Evolutionary conservation across 2,797 vertebrate species (phyloP), one percentile per base, ranked within the genome.

Genomic region (Sparidentex hasta): DNA sequence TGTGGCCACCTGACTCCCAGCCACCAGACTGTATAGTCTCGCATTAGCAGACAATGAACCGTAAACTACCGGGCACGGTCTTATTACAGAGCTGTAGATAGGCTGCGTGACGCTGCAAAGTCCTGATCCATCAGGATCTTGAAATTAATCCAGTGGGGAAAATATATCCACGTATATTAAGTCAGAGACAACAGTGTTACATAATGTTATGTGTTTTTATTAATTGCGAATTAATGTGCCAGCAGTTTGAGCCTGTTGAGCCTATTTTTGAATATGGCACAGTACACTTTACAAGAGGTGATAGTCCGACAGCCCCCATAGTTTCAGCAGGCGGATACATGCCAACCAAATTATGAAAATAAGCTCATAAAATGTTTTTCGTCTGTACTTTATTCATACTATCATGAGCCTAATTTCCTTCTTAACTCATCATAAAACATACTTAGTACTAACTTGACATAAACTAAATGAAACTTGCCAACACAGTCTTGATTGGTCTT

Each of bases 21-120:
- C 21, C 14, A 71, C 38, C 8, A 21, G 69, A 12, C 11, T 65
- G 52, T 72, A 12, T 25, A 4, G 20, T 54, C 48, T 58, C 59
- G 77, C 29, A 76, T 72, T 52, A 78, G 17, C 76, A 50, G 65
- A 57, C 65, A 64, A 20, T 63, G 41, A 63, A 65, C 62, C 3
- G 16, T 59, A 46, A 65, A 62, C 46, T 29, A 16, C 16, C 20
- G 17, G 38, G 29, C 11, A 16, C 11, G 41, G 61, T 74, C 64
- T 77, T 50, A 71, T 56, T 74, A 54, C 7, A 63, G 65, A 20
- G 56, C 58, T 71, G 69, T n/a, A 50, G 23, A 71, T 21, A 4
- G 21, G 12, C 12, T 75, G 18, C 5, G 7, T 29, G 23, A 5
- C 3, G 41, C 65, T 13, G 29, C 21, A 8, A 62, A 54, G 48